Evolutionary conservation across 2,888 invertebrate species (phyloP), one percentile per base, ranked within the genome.

Genomic region (Bedellia somnulentella): DNA sequence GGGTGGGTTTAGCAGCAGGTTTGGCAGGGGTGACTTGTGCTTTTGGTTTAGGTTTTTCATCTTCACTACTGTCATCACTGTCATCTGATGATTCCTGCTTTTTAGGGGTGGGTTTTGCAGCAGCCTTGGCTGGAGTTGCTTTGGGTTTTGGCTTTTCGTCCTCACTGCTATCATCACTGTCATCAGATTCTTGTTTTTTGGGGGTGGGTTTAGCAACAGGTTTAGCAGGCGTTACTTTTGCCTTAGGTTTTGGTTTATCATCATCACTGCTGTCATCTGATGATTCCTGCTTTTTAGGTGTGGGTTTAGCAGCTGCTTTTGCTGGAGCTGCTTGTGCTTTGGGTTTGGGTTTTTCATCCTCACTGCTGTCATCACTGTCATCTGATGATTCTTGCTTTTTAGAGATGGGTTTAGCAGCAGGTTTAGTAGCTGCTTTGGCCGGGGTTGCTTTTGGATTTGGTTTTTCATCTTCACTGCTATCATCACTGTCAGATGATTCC

Each of bases 31-130:
- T n/a, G n/a, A n/a, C n/a, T n/a, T n/a, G n/a, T n/a, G n/a, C n/a
- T n/a, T n/a, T n/a, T n/a, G n/a, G n/a, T n/a, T n/a, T n/a, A 26
- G 38, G 30, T 39, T 43, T 40, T 27, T 58, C 59, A 31, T 68
- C 66, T 31, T 62, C 63, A 45, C 57, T 56, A 29, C 57, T 58
- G n/a, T 64, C 66, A 34, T 60, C 59, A 39, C 52, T 57, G 21
- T 64, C 66, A 24, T 49, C 49, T 26, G 63, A 61, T 24, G 61
- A 58, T 34, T 53, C 48, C 36, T 46, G n/a, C n/a, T n/a, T 38
- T 27, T 38, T 48, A 39, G 48, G 56, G 15, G 37, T 46, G 31
- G 45, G 44, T 27, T 44, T 35, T 2, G 29, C 18, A 2, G 42
- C 37, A n/a, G 40, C 36, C 33, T 42, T 43, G 8, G 34, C 30